Base-by-base conservation (phyloP, 1,140 invertebrate genomes). In the Drosophila miranda region DNA sequence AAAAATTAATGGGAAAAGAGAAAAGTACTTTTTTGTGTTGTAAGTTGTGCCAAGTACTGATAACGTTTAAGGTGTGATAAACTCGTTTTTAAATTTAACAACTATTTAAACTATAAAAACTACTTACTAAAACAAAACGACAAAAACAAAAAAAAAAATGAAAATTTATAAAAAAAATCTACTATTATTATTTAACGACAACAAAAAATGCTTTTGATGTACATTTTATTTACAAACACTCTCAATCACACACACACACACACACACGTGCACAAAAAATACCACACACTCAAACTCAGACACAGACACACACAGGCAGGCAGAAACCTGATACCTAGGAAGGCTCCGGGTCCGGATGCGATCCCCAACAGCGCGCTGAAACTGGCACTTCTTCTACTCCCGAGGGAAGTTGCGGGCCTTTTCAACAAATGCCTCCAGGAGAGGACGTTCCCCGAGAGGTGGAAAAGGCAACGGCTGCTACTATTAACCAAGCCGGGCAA, bases 1-100 rank as follows among this genome's bases (percentile, higher is more conserved):
- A 38, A 38, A 4, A 38, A 13, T 13, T 5, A 60, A 44, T 11
- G 23, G 62, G 19, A 68, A 56, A 68, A 42, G 43, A 55, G 61
- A 67, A 68, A 68, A 87, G 78, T 78, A 87, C 82, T 87, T 87
- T 82, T 87, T 88, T 88, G 69, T 89, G 87, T 89, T 87, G 81
- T 89, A 81, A 89, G 82, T 84, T 83, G 82, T 89, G 87, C 87
- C 87, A 89, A 89, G 87, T 89, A 89, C 88, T 89, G 88, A 89
- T 88, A 82, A 89, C 89, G 79, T 84, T 89, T 88, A 89, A 89
- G 83, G 79, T 89, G 88, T 84, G 82, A 84, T 87, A 84, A 84
- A 80, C 70, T 89, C 80, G 79, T 84, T 89, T 86, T 89, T 86
- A 84, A 84, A 86, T 81, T 89, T 71, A 84, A 84, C 78, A 84